Conservation (phyloP, 2,113 vertebrate species). For the Lepus timidus region DNA sequence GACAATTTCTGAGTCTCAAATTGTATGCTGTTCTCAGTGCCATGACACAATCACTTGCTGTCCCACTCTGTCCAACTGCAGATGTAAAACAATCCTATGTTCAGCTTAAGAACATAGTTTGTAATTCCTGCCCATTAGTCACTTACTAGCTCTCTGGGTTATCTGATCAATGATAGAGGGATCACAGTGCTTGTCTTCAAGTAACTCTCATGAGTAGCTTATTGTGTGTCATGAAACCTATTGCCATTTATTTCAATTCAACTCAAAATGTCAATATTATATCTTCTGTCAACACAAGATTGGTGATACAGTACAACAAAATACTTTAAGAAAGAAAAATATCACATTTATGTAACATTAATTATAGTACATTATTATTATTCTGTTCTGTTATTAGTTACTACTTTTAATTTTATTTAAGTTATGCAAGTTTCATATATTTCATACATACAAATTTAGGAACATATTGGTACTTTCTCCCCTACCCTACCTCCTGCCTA, state of each 20-base stretch:
- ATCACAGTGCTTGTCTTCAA: too few relatives aligned
- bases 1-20: not conserved
- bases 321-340: not conserved
- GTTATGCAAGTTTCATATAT: too few relatives aligned
- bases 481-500: too few relatives aligned
- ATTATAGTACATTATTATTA: not conserved
- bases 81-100: not conserved
- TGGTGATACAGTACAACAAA: not conserved
- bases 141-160: not conserved
- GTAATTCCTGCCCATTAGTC: not conserved
- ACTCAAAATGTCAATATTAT: not conserved
- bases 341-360: not conserved
- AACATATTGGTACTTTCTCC: too few relatives aligned
- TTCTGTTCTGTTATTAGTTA: not conserved
- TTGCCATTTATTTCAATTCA: not conserved
- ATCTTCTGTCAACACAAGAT: not conserved
- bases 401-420: too few relatives aligned
- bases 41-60: not conserved
- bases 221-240: too few relatives aligned
- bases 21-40: not conserved
- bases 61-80: too few relatives aligned
- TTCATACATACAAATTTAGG: too few relatives aligned
- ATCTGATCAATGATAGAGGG: not conserved
- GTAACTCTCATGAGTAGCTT: not conserved
- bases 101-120: too few relatives aligned